These are phyloP conservation scores for Alfaro cultratus DNA, from an alignment of 2,797 vertebrate species.

Conservation along the genomic window DNA sequence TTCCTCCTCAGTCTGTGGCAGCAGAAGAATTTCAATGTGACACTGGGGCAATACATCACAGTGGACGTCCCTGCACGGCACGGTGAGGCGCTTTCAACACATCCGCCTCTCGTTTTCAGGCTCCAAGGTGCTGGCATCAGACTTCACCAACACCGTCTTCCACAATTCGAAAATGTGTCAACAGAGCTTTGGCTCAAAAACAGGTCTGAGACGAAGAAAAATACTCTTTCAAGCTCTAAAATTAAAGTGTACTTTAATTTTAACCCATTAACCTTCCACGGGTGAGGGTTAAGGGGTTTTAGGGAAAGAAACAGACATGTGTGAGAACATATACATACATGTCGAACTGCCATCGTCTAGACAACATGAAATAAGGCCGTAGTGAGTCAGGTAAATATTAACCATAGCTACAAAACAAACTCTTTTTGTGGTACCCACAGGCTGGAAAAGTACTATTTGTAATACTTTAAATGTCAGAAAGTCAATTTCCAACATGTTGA, in stretches of 20 bases:
- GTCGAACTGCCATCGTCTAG: conserved; percentile 68
- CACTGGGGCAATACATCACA: conserved; percentile 69
- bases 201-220: background rate
- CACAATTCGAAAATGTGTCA: conserved; percentile 29
- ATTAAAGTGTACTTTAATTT: conserved; percentile 18
- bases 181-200: conserved; percentile 8
- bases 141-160: conserved; percentile 26
- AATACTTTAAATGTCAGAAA: conserved; percentile 72
- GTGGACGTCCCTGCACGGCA: conserved; percentile 35
- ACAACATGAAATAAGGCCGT: conserved; percentile 63
- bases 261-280: too few species aligned
- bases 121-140: conserved; percentile 24
- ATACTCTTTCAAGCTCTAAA: conserved; percentile 16
- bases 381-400: conserved; percentile 76
- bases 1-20: conserved; percentile 61
- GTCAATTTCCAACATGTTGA: conserved; percentile 70
- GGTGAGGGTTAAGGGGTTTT: too few species aligned
- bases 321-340: conserved; percentile 34
- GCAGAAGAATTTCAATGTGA: conserved; percentile 74
- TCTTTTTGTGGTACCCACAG: conserved; percentile 73
- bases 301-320: too few species aligned
- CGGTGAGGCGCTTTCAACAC: conserved; percentile 32
- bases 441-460: conserved; percentile 88
- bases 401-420: conserved; percentile 68
- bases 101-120: conserved; percentile 34